Evolutionary conservation across 2,888 invertebrate species (phyloP).

Genomic region (Melipona bicolor): DNA sequence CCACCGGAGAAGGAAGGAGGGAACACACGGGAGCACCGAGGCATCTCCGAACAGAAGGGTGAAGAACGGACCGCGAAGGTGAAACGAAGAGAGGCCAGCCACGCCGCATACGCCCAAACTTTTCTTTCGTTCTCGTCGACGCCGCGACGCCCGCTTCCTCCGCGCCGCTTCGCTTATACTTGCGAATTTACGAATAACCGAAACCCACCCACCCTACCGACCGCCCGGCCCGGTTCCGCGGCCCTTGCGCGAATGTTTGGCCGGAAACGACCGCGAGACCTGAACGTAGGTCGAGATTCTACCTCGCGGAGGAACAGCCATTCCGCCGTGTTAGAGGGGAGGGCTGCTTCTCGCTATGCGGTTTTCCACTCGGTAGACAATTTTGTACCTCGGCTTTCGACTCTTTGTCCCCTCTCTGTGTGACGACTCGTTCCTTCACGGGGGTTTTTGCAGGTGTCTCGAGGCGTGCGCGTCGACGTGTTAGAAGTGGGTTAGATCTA

Average conservation of each 20-base stretch:
- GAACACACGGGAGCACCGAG: slow-evolving; percentile 11
- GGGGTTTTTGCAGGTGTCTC: not conserved
- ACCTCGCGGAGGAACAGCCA: slow-evolving; percentile 2
- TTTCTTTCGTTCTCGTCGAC: slow-evolving; percentile 41
- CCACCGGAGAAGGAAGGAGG: slow-evolving; percentile 28
- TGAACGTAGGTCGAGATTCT: slow-evolving; percentile 70
- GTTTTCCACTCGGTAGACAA: slow-evolving; percentile 23
- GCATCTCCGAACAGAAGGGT: slow-evolving; percentile 12
- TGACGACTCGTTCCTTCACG: not conserved
- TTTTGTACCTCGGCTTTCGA: not conserved
- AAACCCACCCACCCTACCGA: not conserved
- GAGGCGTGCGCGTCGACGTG: not conserved
- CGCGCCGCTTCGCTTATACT: not conserved
- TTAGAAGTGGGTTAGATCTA: not conserved
- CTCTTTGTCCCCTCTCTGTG: not conserved
- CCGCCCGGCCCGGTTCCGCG: not conserved
- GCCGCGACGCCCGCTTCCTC: slow-evolving; percentile 15
- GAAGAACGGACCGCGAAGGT: slow-evolving; percentile 29
- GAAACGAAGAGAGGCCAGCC: slow-evolving; percentile 40
- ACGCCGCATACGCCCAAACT: slow-evolving; percentile 63
- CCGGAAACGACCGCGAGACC: slow-evolving; percentile 47
- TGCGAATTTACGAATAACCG: slow-evolving; percentile 39
- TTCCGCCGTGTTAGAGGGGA: not conserved
- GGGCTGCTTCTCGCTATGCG: slow-evolving; percentile 33
- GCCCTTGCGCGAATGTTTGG: slow-evolving; percentile 44